Percentiles rank a stretch among this genome's conserved stretches.
Conservation (phyloP, 2,113 vertebrate genomes). For the Tympanuchus pallidicinctus region DNA sequence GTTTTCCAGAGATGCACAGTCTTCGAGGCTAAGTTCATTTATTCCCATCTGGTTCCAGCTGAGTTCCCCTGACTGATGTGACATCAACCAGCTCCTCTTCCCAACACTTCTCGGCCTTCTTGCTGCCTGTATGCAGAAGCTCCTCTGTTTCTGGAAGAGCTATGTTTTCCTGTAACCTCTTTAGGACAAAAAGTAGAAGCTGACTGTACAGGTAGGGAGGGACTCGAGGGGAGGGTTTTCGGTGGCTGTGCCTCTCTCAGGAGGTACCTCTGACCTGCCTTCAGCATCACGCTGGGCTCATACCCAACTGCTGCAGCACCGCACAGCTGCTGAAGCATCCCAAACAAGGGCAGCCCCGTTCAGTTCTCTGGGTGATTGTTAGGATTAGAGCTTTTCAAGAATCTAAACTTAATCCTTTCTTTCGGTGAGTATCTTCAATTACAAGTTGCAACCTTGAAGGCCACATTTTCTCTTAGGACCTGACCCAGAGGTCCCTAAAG, state of each 20-base stretch:
- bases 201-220: background rate
- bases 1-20: background rate
- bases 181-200: background rate
- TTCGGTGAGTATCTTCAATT: background rate
- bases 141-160: background rate
- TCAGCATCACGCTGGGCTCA: background rate
- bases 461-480: background rate
- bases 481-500: background rate
- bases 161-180: background rate
- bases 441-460: background rate
- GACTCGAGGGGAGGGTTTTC: background rate
- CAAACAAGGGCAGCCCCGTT: background rate
- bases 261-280: background rate
- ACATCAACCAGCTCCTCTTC: background rate
- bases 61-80: rapidly evolving
- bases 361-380: background rate
- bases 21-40: background rate
- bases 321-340: background rate
- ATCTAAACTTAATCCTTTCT: background rate
- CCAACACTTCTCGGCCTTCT: background rate
- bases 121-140: background rate
- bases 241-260: background rate
- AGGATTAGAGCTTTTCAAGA: background rate
- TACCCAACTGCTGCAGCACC: background rate
- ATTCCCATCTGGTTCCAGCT: background rate